Evolutionary conservation across 2,888 invertebrate genomes (phyloP), one percentile per base, ranked within the genome.

Genomic region (Linyphia triangularis): DNA sequence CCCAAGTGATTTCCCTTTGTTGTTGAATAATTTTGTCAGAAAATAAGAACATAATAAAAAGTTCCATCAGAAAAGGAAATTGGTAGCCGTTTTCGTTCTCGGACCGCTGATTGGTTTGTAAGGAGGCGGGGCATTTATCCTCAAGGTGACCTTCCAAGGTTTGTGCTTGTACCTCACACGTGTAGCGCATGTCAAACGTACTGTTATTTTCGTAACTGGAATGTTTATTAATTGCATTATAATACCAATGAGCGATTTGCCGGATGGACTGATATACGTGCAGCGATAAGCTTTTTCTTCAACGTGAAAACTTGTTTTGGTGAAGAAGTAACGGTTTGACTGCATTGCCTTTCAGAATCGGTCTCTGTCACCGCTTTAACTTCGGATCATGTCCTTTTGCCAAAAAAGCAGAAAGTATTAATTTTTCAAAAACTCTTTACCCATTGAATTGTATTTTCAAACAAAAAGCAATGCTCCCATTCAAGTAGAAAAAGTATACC

Each of bases 201-300:
- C 57, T 16, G 57, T 67, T 81, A 81, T 81, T 81, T 81, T 69
- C 81, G 69, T 69, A 81, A 70, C 59, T 69, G 69, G 24, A n/a
- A 30, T n/a, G 81, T 33, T 59, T 81, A 81, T 79, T 79, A 81
- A 81, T 70, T 81, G 69, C 70, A 37, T 59, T 59, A 81, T 79
- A 30, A 61, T 19, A 9, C 59, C 61, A 61, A 7, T 33, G 73
- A 33, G 19, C 19, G 73, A 73, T 59, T 73, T 22, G 33, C 33
- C 13, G 67, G 0, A 59, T n/a, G n/a, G 30, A 19, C n/a, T 59
- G 51, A 72, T 72, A 26, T 16, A 13, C 61, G 16, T 1, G 61
- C 28, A 24, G 61, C n/a, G n/a, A n/a, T n/a, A n/a, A n/a, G n/a
- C n/a, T n/a, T n/a, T n/a, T n/a, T n/a, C n/a, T n/a, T n/a, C n/a